Base-by-base conservation (phyloP, 1,140 invertebrate species). In the Drosophila gunungcola region DNA sequence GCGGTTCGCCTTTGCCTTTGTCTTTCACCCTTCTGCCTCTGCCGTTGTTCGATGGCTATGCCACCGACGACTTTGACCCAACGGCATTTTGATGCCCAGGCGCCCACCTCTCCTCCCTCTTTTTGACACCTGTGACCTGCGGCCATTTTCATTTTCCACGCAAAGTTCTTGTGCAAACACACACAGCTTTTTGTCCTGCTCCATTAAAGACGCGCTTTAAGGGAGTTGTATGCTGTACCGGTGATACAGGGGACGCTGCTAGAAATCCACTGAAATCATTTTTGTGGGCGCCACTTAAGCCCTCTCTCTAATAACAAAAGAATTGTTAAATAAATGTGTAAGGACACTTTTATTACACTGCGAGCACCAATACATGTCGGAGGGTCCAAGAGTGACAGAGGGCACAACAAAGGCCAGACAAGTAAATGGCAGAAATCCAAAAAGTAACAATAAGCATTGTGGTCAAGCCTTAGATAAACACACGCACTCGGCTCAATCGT, bases 291-390 rank as follows among this genome's bases (percentile, higher is more conserved):
- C 62, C 83, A 73, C 84, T 88, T 88, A 80, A 88, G 84, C 80
- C 56, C 76, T 65, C 79, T 11, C 25, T 4, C 9, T 89, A 89
- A 88, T 88, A 80, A 88, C 84, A 88, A 88, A 89, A 78, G 76
- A 89, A 88, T 89, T 88, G 84, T 80, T 84, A 84, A 88, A 88
- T 88, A 88, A 88, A 88, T 89, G 84, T 89, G 65, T 88, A 89
- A 89, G 73, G 84, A 88, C 84, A 88, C 84, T 89, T 88, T 88
- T 89, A 88, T 88, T 89, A 77, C 84, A 80, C 74, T 89, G 84
- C 79, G 83, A 78, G 81, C 75, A 75, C 75, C 69, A 64, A 51
- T 75, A 68, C 53, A 67, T 34, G 60, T 36, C n/a, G 16, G 46
- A 60, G 43, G 41, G 46, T 39, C 45, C 53, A 43, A n/a, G 42